Evolutionary conservation across 2,113 vertebrate genomes (phyloP).

Genomic region (Romanogobio albipinnatus): DNA sequence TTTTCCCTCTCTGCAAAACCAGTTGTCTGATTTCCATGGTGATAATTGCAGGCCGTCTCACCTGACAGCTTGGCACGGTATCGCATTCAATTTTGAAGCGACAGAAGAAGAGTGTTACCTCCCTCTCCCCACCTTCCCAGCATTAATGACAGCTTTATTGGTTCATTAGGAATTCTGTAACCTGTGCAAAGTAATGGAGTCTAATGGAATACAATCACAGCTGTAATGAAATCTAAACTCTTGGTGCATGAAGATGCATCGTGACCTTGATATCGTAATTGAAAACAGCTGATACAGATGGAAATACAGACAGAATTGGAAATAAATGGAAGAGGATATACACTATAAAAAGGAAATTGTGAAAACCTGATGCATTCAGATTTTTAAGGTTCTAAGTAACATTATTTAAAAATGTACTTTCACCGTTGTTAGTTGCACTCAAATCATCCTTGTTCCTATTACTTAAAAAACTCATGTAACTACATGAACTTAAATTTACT

Average conservation of each 20-base stretch:
- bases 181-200: conserved; percentile 36
- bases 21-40: conserved; percentile 59
- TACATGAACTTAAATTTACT: no score
- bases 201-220: conserved; percentile 32
- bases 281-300: conserved; percentile 21
- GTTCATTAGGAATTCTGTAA: conserved; percentile 50
- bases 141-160: conserved; percentile 39
- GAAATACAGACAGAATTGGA: not conserved
- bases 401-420: no score
- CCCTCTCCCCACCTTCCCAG: not conserved
- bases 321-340: not conserved
- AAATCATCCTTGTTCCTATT: no score
- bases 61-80: conserved; percentile 49
- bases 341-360: no score
- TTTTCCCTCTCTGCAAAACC: conserved; percentile 9
- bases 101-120: conserved; percentile 15
- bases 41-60: conserved; percentile 69
- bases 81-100: conserved; percentile 17
- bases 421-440: no score
- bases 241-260: conserved; percentile 23
- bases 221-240: conserved; percentile 34
- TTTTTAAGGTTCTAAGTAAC: not conserved
- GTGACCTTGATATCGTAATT: conserved; percentile 32
- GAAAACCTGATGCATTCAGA: not conserved
- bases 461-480: no score